A percentile compares a stretch with the other conserved stretches of the same genome.
phyloP scores from a whole-genome alignment of 1,140 invertebrate genomes.

The Drosophila subobscura region DNA sequence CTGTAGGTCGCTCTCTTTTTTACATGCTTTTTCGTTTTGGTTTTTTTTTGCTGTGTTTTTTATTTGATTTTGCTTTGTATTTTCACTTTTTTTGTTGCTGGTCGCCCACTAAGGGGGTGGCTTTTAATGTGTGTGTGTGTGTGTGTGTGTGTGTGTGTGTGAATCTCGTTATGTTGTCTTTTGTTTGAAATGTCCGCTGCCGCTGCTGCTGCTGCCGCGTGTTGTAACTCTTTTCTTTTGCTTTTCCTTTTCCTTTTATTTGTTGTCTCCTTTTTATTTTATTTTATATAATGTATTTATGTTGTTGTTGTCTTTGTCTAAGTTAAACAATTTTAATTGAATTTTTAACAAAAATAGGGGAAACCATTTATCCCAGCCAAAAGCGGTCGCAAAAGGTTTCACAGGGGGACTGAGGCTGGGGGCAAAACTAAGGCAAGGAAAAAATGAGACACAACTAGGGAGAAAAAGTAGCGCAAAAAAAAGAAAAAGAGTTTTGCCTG shows the following conservation, averaged over 20 bases:
- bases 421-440: neutral
- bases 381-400: too few species aligned
- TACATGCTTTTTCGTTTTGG: slow-evolving; percentile 52
- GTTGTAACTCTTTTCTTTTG: slow-evolving; percentile 63
- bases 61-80: slow-evolving; percentile 70
- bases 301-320: slow-evolving; percentile 40
- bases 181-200: slow-evolving; percentile 73
- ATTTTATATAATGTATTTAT: slow-evolving; percentile 61
- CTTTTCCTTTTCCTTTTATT: slow-evolving; percentile 49
- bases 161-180: slow-evolving; percentile 78
- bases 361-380: slow-evolving; percentile 53
- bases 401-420: neutral
- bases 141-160: slow-evolving; percentile 49
- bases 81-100: slow-evolving; percentile 43
- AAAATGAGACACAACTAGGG: slow-evolving; percentile 12
- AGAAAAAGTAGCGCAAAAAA: too few species aligned
- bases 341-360: slow-evolving; percentile 70
- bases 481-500: too few species aligned
- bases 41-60: slow-evolving; percentile 64
- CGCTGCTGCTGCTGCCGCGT: slow-evolving; percentile 44
- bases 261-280: slow-evolving; percentile 44
- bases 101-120: slow-evolving; percentile 35
- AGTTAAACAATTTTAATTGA: slow-evolving; percentile 80
- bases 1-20: slow-evolving; percentile 42
- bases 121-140: slow-evolving; percentile 39